These are phyloP conservation scores for Pherbina coryleti DNA, from an alignment of 2,888 invertebrate genomes.

Conservation along the genomic window DNA sequence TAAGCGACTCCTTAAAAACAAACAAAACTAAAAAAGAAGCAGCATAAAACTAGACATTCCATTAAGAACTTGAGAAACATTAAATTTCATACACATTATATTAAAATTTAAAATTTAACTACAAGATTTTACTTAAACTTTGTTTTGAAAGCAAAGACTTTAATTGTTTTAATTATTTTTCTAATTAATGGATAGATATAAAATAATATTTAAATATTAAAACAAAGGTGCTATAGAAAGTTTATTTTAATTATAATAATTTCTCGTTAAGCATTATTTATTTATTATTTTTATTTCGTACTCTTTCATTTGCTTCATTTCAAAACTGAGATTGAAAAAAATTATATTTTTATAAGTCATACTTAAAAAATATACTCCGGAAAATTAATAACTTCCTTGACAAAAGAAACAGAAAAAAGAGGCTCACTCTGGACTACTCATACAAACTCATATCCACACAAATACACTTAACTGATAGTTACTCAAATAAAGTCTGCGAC, in stretches of 20 bases:
- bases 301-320: not conserved
- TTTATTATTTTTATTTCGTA: conserved; percentile 8
- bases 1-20: not conserved
- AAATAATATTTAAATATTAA: conserved; percentile 10
- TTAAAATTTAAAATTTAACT: not conserved
- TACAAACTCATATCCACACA: conserved; percentile 37
- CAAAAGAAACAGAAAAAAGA: conserved; percentile 26
- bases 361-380: no score
- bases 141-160: not conserved
- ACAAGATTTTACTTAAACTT: conserved; percentile 18
- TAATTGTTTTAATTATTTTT: not conserved
- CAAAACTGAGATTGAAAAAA: no score
- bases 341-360: no score
- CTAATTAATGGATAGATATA: conserved; percentile 1
- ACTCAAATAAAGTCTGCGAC: not conserved
- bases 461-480: not conserved
- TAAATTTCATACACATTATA: not conserved
- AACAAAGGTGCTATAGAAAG: conserved; percentile 65
- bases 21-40: not conserved
- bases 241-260: conserved; percentile 57
- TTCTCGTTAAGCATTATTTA: conserved; percentile 34
- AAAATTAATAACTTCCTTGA: not conserved
- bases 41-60: conserved; percentile 37
- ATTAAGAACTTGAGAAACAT: conserved; percentile 11
- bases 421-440: conserved; percentile 50